Percentiles rank a stretch among this genome's conserved stretches.
Conservation (phyloP, 2,888 invertebrate genomes). For the Chelonus formosanus region DNA sequence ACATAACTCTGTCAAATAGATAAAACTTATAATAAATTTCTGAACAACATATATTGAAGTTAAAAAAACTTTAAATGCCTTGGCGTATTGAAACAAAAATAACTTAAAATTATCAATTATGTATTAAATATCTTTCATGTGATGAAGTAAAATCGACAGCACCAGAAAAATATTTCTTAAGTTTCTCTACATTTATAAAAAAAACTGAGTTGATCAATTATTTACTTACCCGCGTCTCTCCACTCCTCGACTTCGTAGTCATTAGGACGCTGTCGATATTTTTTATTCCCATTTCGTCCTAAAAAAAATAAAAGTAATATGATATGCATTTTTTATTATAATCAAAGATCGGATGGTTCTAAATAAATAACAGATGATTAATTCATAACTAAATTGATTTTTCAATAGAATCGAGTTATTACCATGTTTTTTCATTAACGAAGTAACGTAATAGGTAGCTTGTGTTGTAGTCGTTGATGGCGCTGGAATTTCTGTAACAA, state of each 20-base stretch:
- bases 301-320: slow-evolving; percentile 34
- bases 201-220: neutral
- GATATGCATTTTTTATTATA: too few relatives aligned
- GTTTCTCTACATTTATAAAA: neutral
- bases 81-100: too few relatives aligned
- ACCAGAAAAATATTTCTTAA: slow-evolving; percentile 18
- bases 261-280: slow-evolving; percentile 67
- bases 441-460: slow-evolving; percentile 69
- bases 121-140: too few relatives aligned
- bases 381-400: neutral
- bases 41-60: too few relatives aligned
- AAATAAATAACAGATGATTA: neutral
- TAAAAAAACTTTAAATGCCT: too few relatives aligned
- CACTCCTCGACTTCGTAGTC: slow-evolving; percentile 80
- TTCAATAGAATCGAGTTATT: slow-evolving; percentile 46
- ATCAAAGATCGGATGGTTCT: neutral
- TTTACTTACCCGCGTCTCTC: slow-evolving; percentile 73
- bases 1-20: too few relatives aligned
- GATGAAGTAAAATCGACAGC: too few relatives aligned
- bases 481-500: slow-evolving; percentile 80
- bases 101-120: too few relatives aligned
- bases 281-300: slow-evolving; percentile 70
- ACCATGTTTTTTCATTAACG: slow-evolving; percentile 75
- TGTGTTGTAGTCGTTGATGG: slow-evolving; percentile 81
- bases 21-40: too few relatives aligned